Evolutionary conservation across 2,797 vertebrate species (phyloP), one percentile per base, ranked within the genome.

Genomic region (Helarctos malayanus): DNA sequence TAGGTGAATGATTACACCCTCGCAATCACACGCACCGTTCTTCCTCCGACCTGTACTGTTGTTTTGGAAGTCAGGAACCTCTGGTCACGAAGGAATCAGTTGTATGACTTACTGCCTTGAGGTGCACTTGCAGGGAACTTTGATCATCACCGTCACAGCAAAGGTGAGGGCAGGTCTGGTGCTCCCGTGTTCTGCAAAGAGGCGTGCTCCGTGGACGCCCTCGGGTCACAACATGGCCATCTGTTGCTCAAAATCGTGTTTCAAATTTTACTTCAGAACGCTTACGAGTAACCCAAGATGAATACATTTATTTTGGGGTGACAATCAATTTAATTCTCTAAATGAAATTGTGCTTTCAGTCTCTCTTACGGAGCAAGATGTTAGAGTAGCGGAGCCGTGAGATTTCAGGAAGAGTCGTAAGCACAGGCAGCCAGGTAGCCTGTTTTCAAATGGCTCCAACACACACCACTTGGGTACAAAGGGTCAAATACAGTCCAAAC

Each of bases 401-500:
- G 52, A 59, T 89, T 87, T 54, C 93, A 54, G 41, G 52, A n/a
- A 86, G 65, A 29, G 3, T 41, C 38, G 3, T 1, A 27, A 45
- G 18, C 47, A 82, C 52, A 15, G 47, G 93, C 54, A 47, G 57
- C 59, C 14, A 32, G 57, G 38, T 35, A 19, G 54, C 32, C 87
- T 97, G 98, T 97, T 97, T 89, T 95, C 94, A 75, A 91, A 97
- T 82, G 18, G 25, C 78, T 97, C 97, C 92, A 83, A 35, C 23
- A 0, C 86, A 63, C 91, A 86, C 57, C 88, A 45, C 90, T 92
- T 0, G 47, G 90, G 97, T 95, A 94, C 96, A 97, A 97, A 97
- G 97, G 98, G 97, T 96, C 96, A 95, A 82, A 80, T 8, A 2
- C 85, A 95, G 97, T 95, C 41, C 89, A 98, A 98, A 45, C 1